Base-by-base conservation (phyloP, 2,113 vertebrate species). In the Indri indri region DNA sequence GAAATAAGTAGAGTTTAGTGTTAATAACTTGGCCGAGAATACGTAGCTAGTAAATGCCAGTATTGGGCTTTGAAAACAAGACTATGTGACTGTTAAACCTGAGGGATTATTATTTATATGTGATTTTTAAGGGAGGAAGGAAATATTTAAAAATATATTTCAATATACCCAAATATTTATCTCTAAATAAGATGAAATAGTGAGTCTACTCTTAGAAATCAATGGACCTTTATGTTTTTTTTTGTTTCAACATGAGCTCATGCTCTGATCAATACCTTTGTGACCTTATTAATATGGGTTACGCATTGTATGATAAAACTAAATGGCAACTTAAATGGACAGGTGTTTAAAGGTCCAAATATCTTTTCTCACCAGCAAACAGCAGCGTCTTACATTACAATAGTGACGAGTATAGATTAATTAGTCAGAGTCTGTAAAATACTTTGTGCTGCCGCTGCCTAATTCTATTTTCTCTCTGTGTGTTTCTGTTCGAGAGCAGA, bases 191-290 rank as follows among this genome's bases (percentile, higher is more conserved):
- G 23, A 57, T 18, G 73, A 57, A 30, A 25, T 0, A 1, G 0
- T 12, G 3, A 30, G 16, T 0, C 34, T 25, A 2, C 12, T 0
- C 0, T 18, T 0, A 61, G n/a, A 11, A 9, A 14, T 23, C 27
- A 0, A 2, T 0, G 2, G 11, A 8, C 14, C 0, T 13, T 63
- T 61, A 22, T 63, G 12, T 76, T 57, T 14, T 42, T 50, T 32
- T 73, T 65, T 3, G 10, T 83, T n/a, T 18, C 45, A 25, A 20
- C 0, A 1, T 4, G 3, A 34, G 0, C 6, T 40, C 4, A 4
- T 65, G 25, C 16, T 54, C 45, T 9, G 27, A 66, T 3, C 16
- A 13, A 20, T 10, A 7, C 34, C 37, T 68, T 10, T 6, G 18
- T 1, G 34, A 52, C 22, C 12, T 18, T 4, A 5, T 32, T 50